Percentiles rank a stretch among this genome's conserved stretches.
Conservation (phyloP, 2,113 vertebrate species). For the Diadophis punctatus region DNA sequence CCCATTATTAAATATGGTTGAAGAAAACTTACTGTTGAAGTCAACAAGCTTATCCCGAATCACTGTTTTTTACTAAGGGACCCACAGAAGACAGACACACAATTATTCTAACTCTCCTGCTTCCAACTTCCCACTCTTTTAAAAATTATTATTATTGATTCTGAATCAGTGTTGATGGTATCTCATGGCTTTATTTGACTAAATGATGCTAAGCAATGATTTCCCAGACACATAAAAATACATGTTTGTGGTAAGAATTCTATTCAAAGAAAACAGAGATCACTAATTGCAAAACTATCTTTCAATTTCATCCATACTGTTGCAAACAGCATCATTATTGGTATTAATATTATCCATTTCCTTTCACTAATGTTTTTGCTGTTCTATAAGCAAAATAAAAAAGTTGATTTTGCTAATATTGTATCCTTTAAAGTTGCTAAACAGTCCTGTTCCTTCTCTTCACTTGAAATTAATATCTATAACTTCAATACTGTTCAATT, state of each 20-base stretch:
- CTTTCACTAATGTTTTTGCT: neutral
- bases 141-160: neutral
- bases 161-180: constrained; percentile 38
- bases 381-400: neutral
- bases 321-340: neutral
- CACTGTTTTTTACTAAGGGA: neutral
- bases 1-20: constrained; percentile 22
- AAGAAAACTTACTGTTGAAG: constrained; percentile 21
- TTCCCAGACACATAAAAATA: constrained; percentile 73
- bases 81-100: neutral
- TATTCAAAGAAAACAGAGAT: constrained; percentile 60
- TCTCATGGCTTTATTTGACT: constrained; percentile 69
- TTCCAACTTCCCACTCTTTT: neutral
- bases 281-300: constrained; percentile 27
- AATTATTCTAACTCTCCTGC: neutral
- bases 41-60: neutral
- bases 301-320: constrained; percentile 43
- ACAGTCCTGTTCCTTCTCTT: constrained; percentile 8
- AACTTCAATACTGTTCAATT: constrained; percentile 36
- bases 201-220: constrained; percentile 74
- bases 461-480: constrained; percentile 43
- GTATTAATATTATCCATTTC: neutral
- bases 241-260: constrained; percentile 67
- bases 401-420: neutral
- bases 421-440: constrained; percentile 15